These are phyloP conservation scores for Pyrgilauda ruficollis DNA, from an alignment of 2,113 vertebrate genomes.

Conservation along the genomic window DNA sequence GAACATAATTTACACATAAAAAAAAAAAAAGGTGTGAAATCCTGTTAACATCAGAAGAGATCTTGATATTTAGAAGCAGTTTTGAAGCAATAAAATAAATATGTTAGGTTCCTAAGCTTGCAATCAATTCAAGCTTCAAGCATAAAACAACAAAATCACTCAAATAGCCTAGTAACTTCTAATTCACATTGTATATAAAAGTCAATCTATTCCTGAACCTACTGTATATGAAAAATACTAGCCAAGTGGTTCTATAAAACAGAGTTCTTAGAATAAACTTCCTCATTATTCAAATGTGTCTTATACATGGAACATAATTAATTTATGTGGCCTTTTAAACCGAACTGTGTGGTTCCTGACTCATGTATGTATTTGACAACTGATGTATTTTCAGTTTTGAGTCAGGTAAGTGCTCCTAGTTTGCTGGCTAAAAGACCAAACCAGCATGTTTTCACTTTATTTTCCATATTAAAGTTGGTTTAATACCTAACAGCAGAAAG, in stretches of 20 bases:
- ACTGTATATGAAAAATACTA: constrained; percentile 15
- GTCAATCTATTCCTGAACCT: constrained; percentile 8
- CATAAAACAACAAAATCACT: neutral
- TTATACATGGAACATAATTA: neutral
- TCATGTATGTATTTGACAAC: neutral
- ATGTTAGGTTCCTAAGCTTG: constrained; percentile 25
- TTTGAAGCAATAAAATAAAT: constrained; percentile 54
- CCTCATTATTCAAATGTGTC: neutral
- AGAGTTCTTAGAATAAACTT: constrained; percentile 1
- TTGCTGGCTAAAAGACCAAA: neutral
- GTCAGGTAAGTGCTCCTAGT: constrained; percentile 15
- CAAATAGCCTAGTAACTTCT: constrained; percentile 12
- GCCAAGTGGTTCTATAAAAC: constrained; percentile 30
- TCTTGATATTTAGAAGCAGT: neutral
- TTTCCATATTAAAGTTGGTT: neutral
- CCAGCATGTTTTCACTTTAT: neutral
- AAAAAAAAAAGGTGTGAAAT: constrained; percentile 5
- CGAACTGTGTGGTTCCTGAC: neutral
- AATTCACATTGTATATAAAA: constrained; percentile 32
- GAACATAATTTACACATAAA: neutral
- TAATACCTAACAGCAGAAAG: constrained; percentile 26
- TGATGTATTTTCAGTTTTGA: constrained; percentile 10
- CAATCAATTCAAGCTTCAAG: constrained; percentile 34
- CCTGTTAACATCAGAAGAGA: neutral
- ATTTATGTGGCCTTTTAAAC: neutral